phyloP scores from a whole-genome alignment of 1,140 invertebrate genomes.

The Delia radicum region DNA sequence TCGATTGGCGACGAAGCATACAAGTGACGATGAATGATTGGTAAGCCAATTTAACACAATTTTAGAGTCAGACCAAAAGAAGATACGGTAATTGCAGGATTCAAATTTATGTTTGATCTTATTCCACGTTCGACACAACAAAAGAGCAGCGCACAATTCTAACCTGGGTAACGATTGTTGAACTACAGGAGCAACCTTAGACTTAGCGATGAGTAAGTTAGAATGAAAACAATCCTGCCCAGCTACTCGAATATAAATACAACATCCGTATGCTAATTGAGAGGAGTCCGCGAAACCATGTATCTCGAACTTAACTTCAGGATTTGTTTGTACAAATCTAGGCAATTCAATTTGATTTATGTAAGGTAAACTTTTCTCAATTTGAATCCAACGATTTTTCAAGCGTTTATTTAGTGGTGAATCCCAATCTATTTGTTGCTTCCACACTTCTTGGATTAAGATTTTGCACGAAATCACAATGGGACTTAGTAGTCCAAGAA shows the following conservation, averaged over 20 bases:
- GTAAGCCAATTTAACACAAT: slow-evolving; percentile 24
- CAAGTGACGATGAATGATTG: slow-evolving; percentile 16
- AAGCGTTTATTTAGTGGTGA: background rate
- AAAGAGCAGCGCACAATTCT: slow-evolving; percentile 34
- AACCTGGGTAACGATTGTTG: slow-evolving; percentile 10
- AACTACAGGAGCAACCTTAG: background rate
- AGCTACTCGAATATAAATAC: background rate
- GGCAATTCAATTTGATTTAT: background rate
- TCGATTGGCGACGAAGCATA: slow-evolving; percentile 23
- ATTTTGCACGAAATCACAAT: slow-evolving; percentile 1
- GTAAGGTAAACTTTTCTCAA: background rate
- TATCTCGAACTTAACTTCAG: background rate
- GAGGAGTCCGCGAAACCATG: slow-evolving; percentile 27
- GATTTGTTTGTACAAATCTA: background rate
- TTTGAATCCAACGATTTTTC: background rate
- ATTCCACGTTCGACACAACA: background rate
- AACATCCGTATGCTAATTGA: slow-evolving; percentile 27
- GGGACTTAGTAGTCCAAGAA: slow-evolving; percentile 13
- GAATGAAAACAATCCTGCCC: background rate
- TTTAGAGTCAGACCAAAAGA: slow-evolving; percentile 29
- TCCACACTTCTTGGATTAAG: slow-evolving; percentile 20
- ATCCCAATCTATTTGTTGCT: slow-evolving; percentile 3
- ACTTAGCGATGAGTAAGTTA: background rate
- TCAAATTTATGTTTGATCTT: background rate
- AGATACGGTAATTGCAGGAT: background rate